Conservation (phyloP, 2,888 invertebrate genomes). For the Stenurella melanura region DNA sequence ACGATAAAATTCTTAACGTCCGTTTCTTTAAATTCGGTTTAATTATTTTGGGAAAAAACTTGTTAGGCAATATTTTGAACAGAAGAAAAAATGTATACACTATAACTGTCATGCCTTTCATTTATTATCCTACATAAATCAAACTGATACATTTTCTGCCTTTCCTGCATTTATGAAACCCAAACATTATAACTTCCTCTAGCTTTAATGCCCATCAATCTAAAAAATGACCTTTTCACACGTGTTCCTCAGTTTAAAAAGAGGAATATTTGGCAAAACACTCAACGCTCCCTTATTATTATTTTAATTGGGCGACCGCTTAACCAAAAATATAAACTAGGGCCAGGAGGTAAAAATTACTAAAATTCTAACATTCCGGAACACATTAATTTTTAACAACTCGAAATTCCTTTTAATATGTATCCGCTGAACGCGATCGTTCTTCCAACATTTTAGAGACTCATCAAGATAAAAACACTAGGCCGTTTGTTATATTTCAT, state of each 20-base stretch:
- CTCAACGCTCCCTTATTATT: conserved; percentile 50
- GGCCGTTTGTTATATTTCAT: conserved; percentile 59
- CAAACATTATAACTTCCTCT: conserved; percentile 26
- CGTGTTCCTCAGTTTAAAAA: conserved; percentile 43
- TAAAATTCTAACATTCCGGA: conserved; percentile 54
- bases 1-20: too few species aligned
- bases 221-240: conserved; percentile 51
- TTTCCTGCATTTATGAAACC: conserved; percentile 11
- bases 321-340: conserved; percentile 51
- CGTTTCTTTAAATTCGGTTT: too few species aligned
- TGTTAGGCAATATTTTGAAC: too few species aligned
- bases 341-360: conserved; percentile 50
- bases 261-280: conserved; percentile 51
- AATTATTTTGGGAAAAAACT: too few species aligned
- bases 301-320: conserved; percentile 60
- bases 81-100: too few species aligned
- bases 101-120: too few species aligned
- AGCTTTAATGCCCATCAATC: conserved; percentile 28
- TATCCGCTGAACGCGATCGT: conserved; percentile 56
- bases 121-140: background rate
- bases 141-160: background rate
- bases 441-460: conserved; percentile 50
- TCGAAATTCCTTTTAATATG: conserved; percentile 59
- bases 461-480: conserved; percentile 53
- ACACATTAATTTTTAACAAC: conserved; percentile 62